Evolutionary conservation across 1,140 invertebrate genomes (phyloP).

Genomic region (Drosophila jambulina): DNA sequence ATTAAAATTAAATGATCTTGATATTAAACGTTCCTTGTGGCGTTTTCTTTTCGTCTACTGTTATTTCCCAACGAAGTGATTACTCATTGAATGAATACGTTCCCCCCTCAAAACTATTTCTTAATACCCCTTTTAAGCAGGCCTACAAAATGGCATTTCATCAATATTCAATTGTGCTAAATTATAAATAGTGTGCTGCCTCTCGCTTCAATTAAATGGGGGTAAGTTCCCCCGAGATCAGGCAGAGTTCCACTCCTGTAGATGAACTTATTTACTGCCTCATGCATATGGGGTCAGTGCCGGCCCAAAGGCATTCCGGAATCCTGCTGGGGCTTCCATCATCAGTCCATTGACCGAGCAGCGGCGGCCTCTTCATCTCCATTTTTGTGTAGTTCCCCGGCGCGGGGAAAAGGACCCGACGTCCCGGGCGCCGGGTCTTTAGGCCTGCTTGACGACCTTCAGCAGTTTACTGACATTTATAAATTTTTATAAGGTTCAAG

Average conservation of each 20-base stretch:
- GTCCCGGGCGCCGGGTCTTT: slow-evolving; percentile 6
- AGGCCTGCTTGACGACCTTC: slow-evolving; percentile 57
- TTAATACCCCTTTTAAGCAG: background rate
- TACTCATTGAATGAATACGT: background rate
- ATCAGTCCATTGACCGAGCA: slow-evolving; percentile 14
- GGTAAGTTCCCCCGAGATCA: slow-evolving; percentile 5
- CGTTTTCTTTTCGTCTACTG: background rate
- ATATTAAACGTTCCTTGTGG: too few relatives aligned
- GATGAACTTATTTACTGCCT: slow-evolving; percentile 27
- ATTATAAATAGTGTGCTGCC: background rate
- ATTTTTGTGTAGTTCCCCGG: slow-evolving; percentile 2
- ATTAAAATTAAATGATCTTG: background rate
- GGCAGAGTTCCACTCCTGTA: slow-evolving; percentile 1
- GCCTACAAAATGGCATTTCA: slow-evolving; percentile 1
- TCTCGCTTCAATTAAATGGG: slow-evolving; percentile 6
- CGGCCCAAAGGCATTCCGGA: background rate
- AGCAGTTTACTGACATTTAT: slow-evolving; percentile 71
- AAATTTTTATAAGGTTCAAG: slow-evolving; percentile 74
- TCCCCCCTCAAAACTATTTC: background rate
- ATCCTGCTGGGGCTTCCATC: slow-evolving; percentile 7
- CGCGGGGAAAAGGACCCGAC: background rate
- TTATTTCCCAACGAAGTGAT: background rate
- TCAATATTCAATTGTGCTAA: slow-evolving; percentile 6
- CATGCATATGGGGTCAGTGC: background rate
- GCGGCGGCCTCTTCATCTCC: slow-evolving; percentile 1